Conservation (phyloP, 2,888 invertebrate species). For the Tanypteryx hageni region DNA sequence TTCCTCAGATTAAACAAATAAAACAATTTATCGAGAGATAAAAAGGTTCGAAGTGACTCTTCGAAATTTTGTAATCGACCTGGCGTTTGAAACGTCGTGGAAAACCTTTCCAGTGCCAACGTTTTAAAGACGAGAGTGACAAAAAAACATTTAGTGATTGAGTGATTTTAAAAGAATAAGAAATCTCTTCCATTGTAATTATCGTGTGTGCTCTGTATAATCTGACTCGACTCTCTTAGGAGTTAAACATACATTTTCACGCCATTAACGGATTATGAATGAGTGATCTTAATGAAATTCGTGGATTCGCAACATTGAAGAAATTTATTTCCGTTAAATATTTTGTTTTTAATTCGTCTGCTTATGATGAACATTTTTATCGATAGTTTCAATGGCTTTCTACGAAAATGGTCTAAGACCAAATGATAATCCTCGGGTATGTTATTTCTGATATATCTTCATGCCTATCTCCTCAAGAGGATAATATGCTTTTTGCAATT, state of each 20-base stretch:
- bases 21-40: neutral
- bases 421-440: neutral
- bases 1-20: neutral
- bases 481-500: neutral
- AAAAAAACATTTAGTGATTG: neutral
- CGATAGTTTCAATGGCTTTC: neutral
- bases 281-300: conserved; percentile 27
- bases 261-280: neutral
- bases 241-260: conserved; percentile 28
- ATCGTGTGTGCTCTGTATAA: conserved; percentile 34
- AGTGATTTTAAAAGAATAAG: conserved; percentile 34
- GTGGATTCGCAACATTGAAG: conserved; percentile 16
- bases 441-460: neutral
- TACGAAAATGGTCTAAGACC: conserved; percentile 21
- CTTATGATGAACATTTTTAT: neutral
- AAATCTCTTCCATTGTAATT: conserved; percentile 54
- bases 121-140: conserved; percentile 15
- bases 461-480: neutral
- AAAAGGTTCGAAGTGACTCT: neutral
- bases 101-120: conserved; percentile 32
- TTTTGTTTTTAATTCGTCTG: neutral
- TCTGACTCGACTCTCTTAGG: conserved; percentile 20
- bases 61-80: neutral
- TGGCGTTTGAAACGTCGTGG: conserved; percentile 18
- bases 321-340: neutral